Evolutionary conservation across 2,888 invertebrate species (phyloP).

Genomic region (Sinohyriopsis cumingii): DNA sequence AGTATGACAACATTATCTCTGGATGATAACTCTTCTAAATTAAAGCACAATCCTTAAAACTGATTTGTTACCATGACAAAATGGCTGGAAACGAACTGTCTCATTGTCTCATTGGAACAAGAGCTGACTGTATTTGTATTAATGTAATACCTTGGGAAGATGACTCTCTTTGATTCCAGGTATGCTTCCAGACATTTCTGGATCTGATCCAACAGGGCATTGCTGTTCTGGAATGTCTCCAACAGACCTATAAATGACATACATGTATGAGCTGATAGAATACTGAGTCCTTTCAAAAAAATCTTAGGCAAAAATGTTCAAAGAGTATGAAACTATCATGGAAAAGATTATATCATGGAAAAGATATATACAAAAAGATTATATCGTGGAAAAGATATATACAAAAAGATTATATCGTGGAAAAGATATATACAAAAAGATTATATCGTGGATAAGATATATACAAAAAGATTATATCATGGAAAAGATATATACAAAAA

Average conservation of each 20-base stretch:
- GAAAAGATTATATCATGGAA: background rate
- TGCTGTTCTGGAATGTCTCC: constrained; percentile 74
- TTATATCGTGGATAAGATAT: background rate
- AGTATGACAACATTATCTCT: too few relatives aligned
- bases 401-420: background rate
- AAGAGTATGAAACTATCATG: too few relatives aligned
- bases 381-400: background rate
- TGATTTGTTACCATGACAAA: too few relatives aligned
- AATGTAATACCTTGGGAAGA: constrained; percentile 79
- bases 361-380: background rate
- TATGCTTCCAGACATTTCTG: constrained; percentile 92
- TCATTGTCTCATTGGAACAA: background rate
- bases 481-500: background rate
- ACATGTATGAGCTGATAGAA: background rate
- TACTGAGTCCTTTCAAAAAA: background rate
- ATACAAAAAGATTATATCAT: background rate
- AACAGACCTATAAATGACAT: constrained; percentile 71
- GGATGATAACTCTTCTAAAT: too few relatives aligned
- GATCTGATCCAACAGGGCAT: constrained; percentile 87
- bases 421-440: background rate
- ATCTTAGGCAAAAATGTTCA: too few relatives aligned
- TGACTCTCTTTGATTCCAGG: constrained; percentile 88
- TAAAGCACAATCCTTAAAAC: too few relatives aligned
- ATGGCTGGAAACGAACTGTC: background rate
- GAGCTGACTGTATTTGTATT: background rate